Percentiles rank a stretch among this genome's conserved stretches.
These are phyloP conservation scores for Chrysochloris asiatica DNA, from an alignment of 2,113 vertebrate species.

Conservation along the genomic window DNA sequence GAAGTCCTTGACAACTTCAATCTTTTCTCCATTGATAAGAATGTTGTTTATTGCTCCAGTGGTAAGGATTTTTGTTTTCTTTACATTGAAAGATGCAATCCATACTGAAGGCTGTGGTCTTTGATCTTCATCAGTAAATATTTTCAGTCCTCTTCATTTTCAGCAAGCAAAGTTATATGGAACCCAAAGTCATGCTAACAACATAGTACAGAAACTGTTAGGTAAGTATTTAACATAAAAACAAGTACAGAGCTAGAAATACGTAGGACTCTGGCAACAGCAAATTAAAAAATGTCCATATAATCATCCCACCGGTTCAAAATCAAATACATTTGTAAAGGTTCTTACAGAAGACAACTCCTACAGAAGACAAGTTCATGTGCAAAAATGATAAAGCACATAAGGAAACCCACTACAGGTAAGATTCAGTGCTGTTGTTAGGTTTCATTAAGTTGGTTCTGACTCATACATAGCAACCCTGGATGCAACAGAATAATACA, in stretches of 20 bases:
- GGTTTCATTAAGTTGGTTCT: not conserved
- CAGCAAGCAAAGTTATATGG: no score
- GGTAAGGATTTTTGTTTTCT: no score
- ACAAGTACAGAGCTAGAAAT: not conserved
- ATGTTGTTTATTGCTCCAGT: no score
- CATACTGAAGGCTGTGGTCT: no score
- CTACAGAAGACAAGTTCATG: not conserved
- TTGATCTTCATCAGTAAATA: no score
- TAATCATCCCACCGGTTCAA: not conserved
- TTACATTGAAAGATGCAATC: no score
- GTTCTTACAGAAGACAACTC: not conserved
- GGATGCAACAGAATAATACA: not conserved
- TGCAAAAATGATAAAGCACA: not conserved
- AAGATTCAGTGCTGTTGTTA: not conserved
- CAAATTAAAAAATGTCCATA: not conserved
- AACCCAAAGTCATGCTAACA: not conserved
- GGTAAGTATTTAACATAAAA: conserved; percentile 16
- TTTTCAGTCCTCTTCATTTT: no score
- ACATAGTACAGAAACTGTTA: not conserved
- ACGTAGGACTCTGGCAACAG: not conserved
- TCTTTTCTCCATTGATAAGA: no score
- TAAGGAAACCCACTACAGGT: not conserved
- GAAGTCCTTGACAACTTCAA: no score
- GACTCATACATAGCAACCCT: not conserved
- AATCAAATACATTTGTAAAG: not conserved